Conservation (phyloP, 2,797 vertebrate species). For the Crenichthys baileyi region DNA sequence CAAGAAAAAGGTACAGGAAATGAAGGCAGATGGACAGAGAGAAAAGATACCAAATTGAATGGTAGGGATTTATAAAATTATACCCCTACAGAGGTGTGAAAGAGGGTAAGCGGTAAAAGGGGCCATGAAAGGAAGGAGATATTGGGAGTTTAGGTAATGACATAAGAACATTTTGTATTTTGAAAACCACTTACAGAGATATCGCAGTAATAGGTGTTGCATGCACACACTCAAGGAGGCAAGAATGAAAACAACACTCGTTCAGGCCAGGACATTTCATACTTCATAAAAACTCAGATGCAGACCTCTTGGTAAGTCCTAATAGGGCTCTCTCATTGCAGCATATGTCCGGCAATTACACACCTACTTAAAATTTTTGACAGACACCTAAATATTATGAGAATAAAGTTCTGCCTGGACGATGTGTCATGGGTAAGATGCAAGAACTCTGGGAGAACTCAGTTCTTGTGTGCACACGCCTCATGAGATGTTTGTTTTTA, state of each 20-base stretch:
- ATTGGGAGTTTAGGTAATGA: neutral
- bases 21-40: constrained; percentile 43
- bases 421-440: neutral
- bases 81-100: constrained; percentile 60
- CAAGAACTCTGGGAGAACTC: neutral
- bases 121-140: constrained; percentile 8
- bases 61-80: constrained; percentile 70
- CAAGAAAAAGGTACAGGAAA: constrained; percentile 46
- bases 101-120: constrained; percentile 44
- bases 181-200: neutral
- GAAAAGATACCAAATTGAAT: constrained; percentile 57
- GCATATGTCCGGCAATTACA: neutral
- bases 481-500: neutral
- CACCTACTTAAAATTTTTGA: neutral
- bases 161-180: constrained; percentile 36
- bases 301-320: neutral
- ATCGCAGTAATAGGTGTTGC: neutral
- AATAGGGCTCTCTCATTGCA: neutral
- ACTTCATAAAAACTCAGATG: too few relatives aligned
- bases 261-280: neutral
- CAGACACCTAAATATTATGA: neutral
- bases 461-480: neutral
- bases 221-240: neutral
- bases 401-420: neutral
- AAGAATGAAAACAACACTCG: neutral